Percentiles rank a stretch among this genome's conserved stretches.
Conservation (phyloP, 1,140 invertebrate genomes). For the Bombus vancouverensis region DNA sequence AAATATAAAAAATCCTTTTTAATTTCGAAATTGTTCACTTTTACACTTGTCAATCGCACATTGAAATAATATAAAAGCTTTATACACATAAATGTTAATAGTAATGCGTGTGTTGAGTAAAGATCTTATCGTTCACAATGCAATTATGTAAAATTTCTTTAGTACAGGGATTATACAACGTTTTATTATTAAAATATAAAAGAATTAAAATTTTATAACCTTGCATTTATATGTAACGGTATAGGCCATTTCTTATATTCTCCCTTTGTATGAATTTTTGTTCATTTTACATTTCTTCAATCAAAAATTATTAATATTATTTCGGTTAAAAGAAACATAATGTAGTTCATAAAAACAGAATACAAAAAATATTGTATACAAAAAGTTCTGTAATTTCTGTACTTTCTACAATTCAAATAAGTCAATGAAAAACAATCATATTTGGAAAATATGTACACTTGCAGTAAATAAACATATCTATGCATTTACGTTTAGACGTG, state of each 20-base stretch:
- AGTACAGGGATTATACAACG: conserved; percentile 48
- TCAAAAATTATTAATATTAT: conserved; percentile 18
- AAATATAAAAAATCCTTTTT: conserved; percentile 57
- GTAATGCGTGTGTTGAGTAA: conserved; percentile 41
- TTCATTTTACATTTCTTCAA: conserved; percentile 38
- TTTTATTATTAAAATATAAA: conserved; percentile 44
- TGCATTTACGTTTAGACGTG: conserved; percentile 34
- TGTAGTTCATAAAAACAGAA: conserved; percentile 13
- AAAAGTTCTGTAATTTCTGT: conserved; percentile 18
- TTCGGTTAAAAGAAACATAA: neutral
- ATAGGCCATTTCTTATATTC: conserved; percentile 53
- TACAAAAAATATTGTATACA: conserved; percentile 8
- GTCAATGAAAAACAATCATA: conserved; percentile 32
- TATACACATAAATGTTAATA: conserved; percentile 60
- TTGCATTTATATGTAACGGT: conserved; percentile 38
- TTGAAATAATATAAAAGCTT: conserved; percentile 67
- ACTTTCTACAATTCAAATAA: conserved; percentile 7
- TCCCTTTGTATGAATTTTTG: conserved; percentile 1
- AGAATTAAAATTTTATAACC: conserved; percentile 26
- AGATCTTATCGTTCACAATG: conserved; percentile 41
- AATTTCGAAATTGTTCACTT: conserved; percentile 57
- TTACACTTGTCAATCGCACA: conserved; percentile 61
- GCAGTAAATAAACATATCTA: conserved; percentile 52
- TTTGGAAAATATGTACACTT: conserved; percentile 53
- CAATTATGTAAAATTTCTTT: conserved; percentile 46